phyloP scores from a whole-genome alignment of 2,113 vertebrate species.

The Dissostichus mawsoni region DNA sequence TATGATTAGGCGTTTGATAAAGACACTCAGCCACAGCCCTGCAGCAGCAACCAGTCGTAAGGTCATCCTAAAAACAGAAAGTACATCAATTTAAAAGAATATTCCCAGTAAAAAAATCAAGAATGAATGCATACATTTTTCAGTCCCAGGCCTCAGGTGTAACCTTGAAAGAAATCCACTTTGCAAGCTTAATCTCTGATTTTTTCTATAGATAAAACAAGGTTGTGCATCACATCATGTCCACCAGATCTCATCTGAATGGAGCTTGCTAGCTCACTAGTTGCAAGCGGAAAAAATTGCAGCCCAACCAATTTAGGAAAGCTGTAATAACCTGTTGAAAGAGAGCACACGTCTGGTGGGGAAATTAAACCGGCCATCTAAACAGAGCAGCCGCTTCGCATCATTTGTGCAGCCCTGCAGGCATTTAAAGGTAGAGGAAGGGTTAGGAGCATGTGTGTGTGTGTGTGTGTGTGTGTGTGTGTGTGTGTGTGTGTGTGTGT shows the following conservation, averaged over 20 bases:
- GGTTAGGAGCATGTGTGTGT: not conserved
- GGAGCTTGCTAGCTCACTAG: conserved; percentile 44
- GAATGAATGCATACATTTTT: not conserved
- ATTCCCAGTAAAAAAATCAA: conserved; percentile 11
- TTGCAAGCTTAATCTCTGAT: conserved; percentile 19
- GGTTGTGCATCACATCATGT: not conserved
- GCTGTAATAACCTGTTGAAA: conserved; percentile 73
- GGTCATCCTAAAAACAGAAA: conserved; percentile 9
- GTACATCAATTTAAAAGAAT: not conserved
- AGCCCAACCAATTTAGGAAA: conserved; percentile 58
- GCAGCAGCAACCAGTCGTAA: not conserved
- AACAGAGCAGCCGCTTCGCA: conserved; percentile 53
- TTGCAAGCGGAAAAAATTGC: conserved; percentile 54
- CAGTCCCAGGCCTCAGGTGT: not conserved
- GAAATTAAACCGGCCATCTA: conserved; percentile 60
- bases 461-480: not conserved
- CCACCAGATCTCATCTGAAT: conserved; percentile 45
- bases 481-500: not conserved
- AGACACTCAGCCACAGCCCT: conserved; percentile 17
- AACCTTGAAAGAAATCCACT: conserved; percentile 36
- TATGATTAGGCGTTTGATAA: conserved; percentile 57
- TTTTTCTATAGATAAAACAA: conserved; percentile 26
- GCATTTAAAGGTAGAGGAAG: conserved; percentile 27
- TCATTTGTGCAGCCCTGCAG: conserved; percentile 51
- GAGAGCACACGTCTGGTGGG: conserved; percentile 57